phyloP scores from a whole-genome alignment of 2,797 vertebrate species.

The Anguilla obscura region DNA sequence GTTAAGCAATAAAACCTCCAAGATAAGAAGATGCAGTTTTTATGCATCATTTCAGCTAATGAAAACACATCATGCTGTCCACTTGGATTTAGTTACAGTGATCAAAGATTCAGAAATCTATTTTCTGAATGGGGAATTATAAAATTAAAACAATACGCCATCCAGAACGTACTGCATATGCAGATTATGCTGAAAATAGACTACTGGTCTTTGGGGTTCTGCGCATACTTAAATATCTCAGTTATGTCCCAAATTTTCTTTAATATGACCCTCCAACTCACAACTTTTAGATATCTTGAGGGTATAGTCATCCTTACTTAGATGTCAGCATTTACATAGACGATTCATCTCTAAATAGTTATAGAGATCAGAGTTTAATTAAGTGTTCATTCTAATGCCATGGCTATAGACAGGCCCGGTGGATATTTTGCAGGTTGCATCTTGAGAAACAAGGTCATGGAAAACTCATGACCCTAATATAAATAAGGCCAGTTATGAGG shows the following conservation, averaged over 20 bases:
- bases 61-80: background rate
- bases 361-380: background rate
- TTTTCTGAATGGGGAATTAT: background rate
- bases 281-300: background rate
- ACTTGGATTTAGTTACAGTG: background rate
- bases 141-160: background rate
- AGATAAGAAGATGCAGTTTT: background rate
- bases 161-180: background rate
- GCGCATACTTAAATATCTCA: background rate
- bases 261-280: background rate
- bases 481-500: constrained; percentile 78
- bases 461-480: constrained; percentile 32
- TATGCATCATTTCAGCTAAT: background rate
- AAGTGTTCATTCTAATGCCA: background rate
- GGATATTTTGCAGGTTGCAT: background rate
- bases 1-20: background rate
- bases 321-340: background rate
- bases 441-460: background rate
- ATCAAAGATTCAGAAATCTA: background rate
- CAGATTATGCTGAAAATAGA: background rate
- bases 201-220: background rate
- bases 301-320: background rate
- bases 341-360: background rate
- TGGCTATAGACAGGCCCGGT: background rate
- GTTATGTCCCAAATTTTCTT: background rate